These are phyloP conservation scores for Sakesphorus luctuosus DNA, from an alignment of 2,113 vertebrate species.

Conservation along the genomic window DNA sequence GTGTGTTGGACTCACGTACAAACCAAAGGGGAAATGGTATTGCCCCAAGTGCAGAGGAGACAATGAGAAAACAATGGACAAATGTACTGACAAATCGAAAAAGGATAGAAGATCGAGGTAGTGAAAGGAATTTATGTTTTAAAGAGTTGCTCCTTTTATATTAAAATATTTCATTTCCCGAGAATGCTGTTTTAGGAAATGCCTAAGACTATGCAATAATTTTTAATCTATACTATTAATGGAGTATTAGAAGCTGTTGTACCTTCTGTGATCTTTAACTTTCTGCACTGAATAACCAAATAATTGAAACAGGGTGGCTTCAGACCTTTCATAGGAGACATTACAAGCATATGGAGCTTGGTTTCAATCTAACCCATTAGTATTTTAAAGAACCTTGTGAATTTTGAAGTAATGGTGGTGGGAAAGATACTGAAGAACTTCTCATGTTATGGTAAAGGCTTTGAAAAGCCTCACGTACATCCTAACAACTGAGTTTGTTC, in stretches of 20 bases:
- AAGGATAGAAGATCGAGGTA: slow-evolving; percentile 94
- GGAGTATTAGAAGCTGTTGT: slow-evolving; percentile 80
- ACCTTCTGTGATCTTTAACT: slow-evolving; percentile 80
- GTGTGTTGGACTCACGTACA: slow-evolving; percentile 93
- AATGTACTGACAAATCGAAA: slow-evolving; percentile 93
- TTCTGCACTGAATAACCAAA: slow-evolving; percentile 84
- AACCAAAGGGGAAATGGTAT: slow-evolving; percentile 96
- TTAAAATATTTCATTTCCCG: slow-evolving; percentile 74
- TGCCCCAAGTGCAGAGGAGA: slow-evolving; percentile 95
- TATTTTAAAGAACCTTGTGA: slow-evolving; percentile 42
- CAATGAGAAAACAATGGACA: slow-evolving; percentile 97
- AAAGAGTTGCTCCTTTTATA: slow-evolving; percentile 78
- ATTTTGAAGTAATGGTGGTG: slow-evolving; percentile 15
- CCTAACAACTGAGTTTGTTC: slow-evolving; percentile 30
- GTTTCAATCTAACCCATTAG: slow-evolving; percentile 30
- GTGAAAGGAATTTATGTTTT: slow-evolving; percentile 74
- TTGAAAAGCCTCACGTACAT: neutral
- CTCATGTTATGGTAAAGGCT: neutral
- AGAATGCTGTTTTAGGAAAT: slow-evolving; percentile 79
- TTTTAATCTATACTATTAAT: slow-evolving; percentile 83
- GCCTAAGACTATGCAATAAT: slow-evolving; percentile 86
- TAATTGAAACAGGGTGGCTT: slow-evolving; percentile 77
- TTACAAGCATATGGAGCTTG: slow-evolving; percentile 44
- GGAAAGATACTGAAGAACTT: slow-evolving; percentile 61
- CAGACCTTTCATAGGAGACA: slow-evolving; percentile 64